A percentile compares a stretch with the other conserved stretches of the same genome.
Conservation (phyloP, 2,113 vertebrate species). For the Neopipo cinnamomea region DNA sequence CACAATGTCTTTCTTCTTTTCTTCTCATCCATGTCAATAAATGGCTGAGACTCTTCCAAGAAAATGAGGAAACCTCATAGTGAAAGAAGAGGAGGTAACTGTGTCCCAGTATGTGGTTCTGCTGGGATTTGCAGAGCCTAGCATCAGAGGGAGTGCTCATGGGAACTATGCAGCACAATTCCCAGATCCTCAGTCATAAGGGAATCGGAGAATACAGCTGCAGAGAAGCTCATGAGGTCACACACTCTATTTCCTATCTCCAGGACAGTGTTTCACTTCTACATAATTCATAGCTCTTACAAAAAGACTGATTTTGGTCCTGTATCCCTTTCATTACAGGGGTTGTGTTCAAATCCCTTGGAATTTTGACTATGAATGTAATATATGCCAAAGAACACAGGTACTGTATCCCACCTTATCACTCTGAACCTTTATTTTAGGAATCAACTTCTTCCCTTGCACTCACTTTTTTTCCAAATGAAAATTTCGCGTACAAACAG, state of each 20-base stretch:
- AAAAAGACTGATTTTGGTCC: neutral
- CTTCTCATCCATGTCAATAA: neutral
- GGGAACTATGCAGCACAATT: neutral
- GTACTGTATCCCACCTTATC: neutral
- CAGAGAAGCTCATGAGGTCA: neutral
- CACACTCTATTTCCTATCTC: neutral
- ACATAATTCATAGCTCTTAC: neutral
- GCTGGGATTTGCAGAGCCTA: neutral
- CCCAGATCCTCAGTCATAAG: neutral
- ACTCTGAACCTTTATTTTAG: neutral
- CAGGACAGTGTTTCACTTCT: neutral
- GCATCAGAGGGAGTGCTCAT: neutral
- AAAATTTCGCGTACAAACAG: neutral
- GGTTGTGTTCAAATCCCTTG: neutral
- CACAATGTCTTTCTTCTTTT: neutral
- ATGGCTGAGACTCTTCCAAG: neutral
- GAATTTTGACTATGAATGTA: neutral
- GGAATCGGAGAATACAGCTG: neutral
- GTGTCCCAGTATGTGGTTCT: neutral
- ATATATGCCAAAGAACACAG: neutral
- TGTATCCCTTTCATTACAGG: neutral
- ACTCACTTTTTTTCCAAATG: neutral
- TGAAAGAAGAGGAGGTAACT: neutral
- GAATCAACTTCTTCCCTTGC: neutral
- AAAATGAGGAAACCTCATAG: neutral